A percentile compares a stretch with the other conserved stretches of the same genome.
Evolutionary conservation across 2,797 vertebrate species (phyloP).

Genomic region (Novumbra hubbsi): DNA sequence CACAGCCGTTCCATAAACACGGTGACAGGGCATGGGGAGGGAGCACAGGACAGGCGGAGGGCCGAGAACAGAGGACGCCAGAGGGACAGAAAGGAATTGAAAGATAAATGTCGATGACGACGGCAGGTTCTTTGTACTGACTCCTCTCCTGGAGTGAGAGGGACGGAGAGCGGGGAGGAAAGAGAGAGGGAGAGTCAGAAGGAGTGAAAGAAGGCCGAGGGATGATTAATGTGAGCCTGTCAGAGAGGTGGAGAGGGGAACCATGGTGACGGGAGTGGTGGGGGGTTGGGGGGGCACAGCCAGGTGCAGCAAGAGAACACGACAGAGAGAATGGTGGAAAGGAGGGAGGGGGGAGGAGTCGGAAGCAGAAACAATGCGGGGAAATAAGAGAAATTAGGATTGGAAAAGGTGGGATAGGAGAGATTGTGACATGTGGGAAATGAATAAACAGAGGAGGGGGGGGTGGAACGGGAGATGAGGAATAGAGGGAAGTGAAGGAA

Average conservation of each 20-base stretch:
- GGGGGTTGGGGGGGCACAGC: conserved; percentile 43
- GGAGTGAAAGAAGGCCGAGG: conserved; percentile 56
- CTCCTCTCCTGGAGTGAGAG: conserved; percentile 11
- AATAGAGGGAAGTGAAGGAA: conserved; percentile 21
- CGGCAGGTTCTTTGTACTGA: conserved; percentile 14
- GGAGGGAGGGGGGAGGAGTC: conserved; percentile 18
- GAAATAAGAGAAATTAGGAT: no score
- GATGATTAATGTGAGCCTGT: conserved; percentile 78
- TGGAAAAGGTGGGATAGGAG: neutral
- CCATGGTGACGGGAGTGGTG: conserved; percentile 48
- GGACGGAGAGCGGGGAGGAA: conserved; percentile 23
- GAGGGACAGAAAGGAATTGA: conserved; percentile 23
- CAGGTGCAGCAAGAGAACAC: conserved; percentile 62
- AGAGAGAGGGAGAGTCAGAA: conserved; percentile 37
- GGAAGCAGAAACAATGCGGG: neutral
- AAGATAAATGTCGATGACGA: conserved; percentile 34
- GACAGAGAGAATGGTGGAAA: conserved; percentile 38
- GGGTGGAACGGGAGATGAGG: conserved; percentile 26
- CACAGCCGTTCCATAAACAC: conserved; percentile 27
- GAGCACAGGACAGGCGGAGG: conserved; percentile 22
- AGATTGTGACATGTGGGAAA: neutral
- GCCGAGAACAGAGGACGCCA: conserved; percentile 2
- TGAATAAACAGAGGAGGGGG: conserved; percentile 21
- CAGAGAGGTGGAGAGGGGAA: conserved; percentile 71
- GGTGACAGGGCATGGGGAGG: neutral